Evolutionary conservation across 92 coral and sea anemone species (phyloP).

Genomic region (Actinostola sp.): DNA sequence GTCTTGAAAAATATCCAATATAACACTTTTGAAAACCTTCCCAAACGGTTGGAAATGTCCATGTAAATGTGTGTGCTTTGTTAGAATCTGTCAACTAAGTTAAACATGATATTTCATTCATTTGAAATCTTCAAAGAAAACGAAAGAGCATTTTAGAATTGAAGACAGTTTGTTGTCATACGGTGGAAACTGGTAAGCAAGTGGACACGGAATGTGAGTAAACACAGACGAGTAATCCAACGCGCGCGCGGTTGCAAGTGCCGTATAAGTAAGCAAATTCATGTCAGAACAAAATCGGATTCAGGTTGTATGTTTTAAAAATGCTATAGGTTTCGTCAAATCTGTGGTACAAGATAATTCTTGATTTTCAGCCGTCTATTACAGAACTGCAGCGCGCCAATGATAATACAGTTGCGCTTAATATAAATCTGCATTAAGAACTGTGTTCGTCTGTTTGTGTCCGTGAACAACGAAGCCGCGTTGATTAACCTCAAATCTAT

Average conservation of each 20-base stretch:
- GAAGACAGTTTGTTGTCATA: not conserved
- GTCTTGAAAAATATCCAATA: constrained; percentile 19
- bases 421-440: too few species aligned
- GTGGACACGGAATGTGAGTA: not conserved
- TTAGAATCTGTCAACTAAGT: constrained; percentile 12
- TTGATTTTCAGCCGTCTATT: too few species aligned
- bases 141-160: not conserved
- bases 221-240: not conserved
- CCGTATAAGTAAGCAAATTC: not conserved
- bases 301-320: too few species aligned
- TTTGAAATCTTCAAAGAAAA: not conserved
- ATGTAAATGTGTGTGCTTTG: constrained; percentile 1
- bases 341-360: too few species aligned
- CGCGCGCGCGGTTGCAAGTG: not conserved
- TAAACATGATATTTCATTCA: not conserved
- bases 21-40: constrained; percentile 13
- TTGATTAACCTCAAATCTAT: too few species aligned
- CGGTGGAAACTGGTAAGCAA: not conserved
- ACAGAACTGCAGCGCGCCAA: too few species aligned
- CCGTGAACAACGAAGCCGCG: too few species aligned
- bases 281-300: too few species aligned
- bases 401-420: too few species aligned
- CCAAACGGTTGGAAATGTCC: not conserved
- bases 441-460: too few species aligned
- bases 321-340: too few species aligned